Evolutionary conservation across 2,888 invertebrate genomes (phyloP).

Genomic region (Thymelicus acteon): DNA sequence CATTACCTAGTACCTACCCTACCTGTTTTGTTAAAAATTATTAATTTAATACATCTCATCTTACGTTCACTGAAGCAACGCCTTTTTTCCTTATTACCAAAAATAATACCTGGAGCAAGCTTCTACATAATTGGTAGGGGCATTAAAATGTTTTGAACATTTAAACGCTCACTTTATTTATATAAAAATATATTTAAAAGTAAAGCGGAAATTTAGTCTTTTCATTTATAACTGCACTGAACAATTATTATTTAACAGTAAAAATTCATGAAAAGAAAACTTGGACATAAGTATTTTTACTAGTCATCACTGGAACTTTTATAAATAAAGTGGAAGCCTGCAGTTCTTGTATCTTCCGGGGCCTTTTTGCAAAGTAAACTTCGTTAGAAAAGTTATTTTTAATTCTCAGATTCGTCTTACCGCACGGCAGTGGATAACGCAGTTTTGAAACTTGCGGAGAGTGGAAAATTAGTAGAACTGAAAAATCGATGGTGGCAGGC

Average conservation of each 20-base stretch:
- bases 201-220: not conserved
- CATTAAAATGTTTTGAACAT: too few species aligned
- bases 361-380: conserved; percentile 3
- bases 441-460: conserved; percentile 95
- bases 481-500: conserved; percentile 97
- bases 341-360: conserved; percentile 7
- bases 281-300: conserved; percentile 5
- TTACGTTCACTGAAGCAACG: too few species aligned
- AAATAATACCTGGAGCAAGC: too few species aligned
- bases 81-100: too few species aligned
- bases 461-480: conserved; percentile 90
- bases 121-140: too few species aligned
- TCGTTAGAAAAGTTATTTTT: conserved; percentile 15
- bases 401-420: conserved; percentile 87
- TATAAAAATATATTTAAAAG: not conserved
- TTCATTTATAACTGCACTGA: conserved; percentile 5
- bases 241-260: conserved; percentile 1
- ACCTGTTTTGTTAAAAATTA: too few species aligned
- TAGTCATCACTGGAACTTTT: not conserved
- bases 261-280: conserved; percentile 8
- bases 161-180: not conserved
- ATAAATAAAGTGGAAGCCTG: conserved; percentile 7
- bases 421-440: conserved; percentile 93
- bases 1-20: too few species aligned
- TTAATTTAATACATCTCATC: too few species aligned